Evolutionary conservation across 2,113 vertebrate genomes (phyloP).

Genomic region (Phocoena sinus): DNA sequence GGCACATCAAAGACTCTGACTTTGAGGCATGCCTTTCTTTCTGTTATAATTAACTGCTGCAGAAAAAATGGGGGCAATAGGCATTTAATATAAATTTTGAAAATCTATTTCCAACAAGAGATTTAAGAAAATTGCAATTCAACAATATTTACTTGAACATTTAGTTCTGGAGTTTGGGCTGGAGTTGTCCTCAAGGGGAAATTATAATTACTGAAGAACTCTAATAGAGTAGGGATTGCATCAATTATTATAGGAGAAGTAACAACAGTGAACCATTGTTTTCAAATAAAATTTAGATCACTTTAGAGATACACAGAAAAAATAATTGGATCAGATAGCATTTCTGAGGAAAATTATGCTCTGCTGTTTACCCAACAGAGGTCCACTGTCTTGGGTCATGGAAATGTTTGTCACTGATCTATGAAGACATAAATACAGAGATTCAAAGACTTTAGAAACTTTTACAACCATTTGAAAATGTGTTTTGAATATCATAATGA

Average conservation of each 20-base stretch:
- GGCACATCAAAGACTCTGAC: not conserved
- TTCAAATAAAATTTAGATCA: not conserved
- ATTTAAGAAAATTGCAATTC: not conserved
- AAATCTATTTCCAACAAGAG: not conserved
- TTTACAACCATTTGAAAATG: not conserved
- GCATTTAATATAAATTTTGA: not conserved
- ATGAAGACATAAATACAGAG: not conserved
- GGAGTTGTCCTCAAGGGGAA: not conserved
- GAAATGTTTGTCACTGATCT: not conserved
- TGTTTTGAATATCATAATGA: not conserved
- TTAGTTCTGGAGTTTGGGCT: not conserved
- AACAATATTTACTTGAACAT: not conserved
- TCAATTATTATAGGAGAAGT: not conserved
- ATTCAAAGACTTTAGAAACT: not conserved
- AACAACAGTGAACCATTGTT: not conserved
- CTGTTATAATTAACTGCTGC: not conserved
- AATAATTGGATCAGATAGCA: not conserved
- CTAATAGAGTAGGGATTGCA: not conserved
- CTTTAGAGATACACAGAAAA: not conserved
- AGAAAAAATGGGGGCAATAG: not conserved
- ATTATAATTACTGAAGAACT: not conserved
- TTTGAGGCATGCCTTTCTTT: not conserved
- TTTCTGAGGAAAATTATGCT: not conserved
- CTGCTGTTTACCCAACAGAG: not conserved
- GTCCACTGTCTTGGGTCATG: not conserved